A percentile compares a stretch with the other conserved stretches of the same genome.
These are phyloP conservation scores for Cactoblastis cactorum DNA, from an alignment of 2,888 invertebrate species.

Conservation along the genomic window DNA sequence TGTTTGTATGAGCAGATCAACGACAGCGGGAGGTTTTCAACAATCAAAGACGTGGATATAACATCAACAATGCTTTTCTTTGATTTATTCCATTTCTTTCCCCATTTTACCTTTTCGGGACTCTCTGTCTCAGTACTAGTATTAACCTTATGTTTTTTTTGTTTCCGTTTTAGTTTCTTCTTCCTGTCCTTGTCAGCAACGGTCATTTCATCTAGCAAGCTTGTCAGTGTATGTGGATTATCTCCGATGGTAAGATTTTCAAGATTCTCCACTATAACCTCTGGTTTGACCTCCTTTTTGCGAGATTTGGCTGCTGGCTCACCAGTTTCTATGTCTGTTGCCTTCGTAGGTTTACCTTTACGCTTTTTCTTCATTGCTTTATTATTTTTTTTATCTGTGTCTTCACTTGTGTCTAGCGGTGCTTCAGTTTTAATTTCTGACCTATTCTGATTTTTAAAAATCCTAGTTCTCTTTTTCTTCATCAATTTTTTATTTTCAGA, in stretches of 20 bases:
- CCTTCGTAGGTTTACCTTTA: conserved; percentile 19
- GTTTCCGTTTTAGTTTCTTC: conserved; percentile 42
- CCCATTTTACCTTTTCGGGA: conserved; percentile 58
- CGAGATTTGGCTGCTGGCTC: conserved; percentile 43
- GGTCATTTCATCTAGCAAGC: conserved; percentile 60
- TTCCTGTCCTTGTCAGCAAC: conserved; percentile 57
- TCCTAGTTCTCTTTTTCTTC: conserved; percentile 34
- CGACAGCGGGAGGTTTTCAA: conserved; percentile 56
- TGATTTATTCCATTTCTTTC: conserved; percentile 64
- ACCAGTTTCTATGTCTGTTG: conserved; percentile 29
- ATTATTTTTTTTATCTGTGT: conserved; percentile 26
- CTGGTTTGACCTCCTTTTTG: conserved; percentile 44
- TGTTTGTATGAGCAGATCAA: conserved; percentile 53
- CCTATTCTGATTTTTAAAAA: conserved; percentile 24
- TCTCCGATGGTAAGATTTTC: conserved; percentile 63
- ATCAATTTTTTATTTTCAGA: conserved; percentile 15
- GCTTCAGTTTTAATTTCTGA: conserved; percentile 8
- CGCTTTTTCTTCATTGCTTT: conserved; percentile 51
- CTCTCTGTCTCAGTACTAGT: conserved; percentile 26
- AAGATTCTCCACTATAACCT: conserved; percentile 49
- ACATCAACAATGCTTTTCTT: conserved; percentile 39
- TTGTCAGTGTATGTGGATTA: conserved; percentile 56
- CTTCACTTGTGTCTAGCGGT: conserved; percentile 24
- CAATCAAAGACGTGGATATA: conserved; percentile 38
- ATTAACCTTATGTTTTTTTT: conserved; percentile 37